Conservation (phyloP, 2,113 vertebrate genomes). For the Larimichthys polyactis region DNA sequence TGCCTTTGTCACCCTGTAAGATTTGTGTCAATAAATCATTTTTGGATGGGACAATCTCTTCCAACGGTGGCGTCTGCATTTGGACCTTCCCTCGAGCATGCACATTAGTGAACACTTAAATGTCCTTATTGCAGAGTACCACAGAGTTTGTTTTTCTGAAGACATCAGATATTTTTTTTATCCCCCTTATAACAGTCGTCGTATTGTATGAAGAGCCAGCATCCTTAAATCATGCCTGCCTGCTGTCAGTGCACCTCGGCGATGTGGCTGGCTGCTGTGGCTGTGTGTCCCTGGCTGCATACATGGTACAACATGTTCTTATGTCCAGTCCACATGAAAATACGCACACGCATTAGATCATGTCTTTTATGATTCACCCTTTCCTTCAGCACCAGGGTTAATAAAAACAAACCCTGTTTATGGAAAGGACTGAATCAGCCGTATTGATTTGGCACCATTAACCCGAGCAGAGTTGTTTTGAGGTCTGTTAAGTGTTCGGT, state of each 20-base stretch:
- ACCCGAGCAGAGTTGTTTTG: constrained; percentile 25
- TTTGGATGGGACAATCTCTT: neutral
- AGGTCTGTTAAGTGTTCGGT: constrained; percentile 44
- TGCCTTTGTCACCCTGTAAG: neutral
- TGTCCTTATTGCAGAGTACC: neutral
- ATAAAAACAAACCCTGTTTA: constrained; percentile 70
- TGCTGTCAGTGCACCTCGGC: constrained; percentile 32
- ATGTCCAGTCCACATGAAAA: constrained; percentile 45
- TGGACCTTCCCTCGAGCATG: too few relatives aligned
- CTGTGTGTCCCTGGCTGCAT: constrained; percentile 24
- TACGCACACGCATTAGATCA: constrained; percentile 61
- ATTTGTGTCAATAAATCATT: too few relatives aligned
- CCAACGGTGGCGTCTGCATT: neutral
- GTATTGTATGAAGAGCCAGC: constrained; percentile 56
- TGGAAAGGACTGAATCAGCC: constrained; percentile 54
- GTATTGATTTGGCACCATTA: constrained; percentile 60
- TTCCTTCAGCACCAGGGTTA: constrained; percentile 64
- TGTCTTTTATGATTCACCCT: constrained; percentile 71
- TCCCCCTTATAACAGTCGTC: constrained; percentile 22
- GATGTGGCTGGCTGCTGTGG: neutral
- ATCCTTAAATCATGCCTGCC: constrained; percentile 22
- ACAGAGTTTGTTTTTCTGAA: neutral
- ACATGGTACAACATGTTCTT: constrained; percentile 54
- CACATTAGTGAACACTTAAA: neutral
- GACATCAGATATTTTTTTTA: constrained; percentile 3